These are phyloP conservation scores for Drosophila melanica DNA, from an alignment of 1,140 invertebrate species.

Conservation along the genomic window DNA sequence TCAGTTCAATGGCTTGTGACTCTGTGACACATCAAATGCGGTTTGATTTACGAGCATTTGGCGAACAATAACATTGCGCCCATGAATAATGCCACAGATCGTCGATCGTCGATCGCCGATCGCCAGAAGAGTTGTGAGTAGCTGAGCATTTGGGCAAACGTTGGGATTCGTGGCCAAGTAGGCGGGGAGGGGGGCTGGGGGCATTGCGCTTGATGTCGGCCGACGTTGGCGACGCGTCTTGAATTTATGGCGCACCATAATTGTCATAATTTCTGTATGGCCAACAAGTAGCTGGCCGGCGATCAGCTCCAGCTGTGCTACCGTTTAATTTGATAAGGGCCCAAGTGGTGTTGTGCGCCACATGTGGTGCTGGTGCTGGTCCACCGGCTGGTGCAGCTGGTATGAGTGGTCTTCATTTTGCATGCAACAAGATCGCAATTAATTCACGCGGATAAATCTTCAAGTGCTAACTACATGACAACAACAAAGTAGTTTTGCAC, in stretches of 20 bases:
- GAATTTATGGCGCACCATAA: conserved; percentile 79
- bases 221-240: conserved; percentile 45
- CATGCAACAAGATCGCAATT: conserved; percentile 82
- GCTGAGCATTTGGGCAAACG: background rate
- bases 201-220: conserved; percentile 66
- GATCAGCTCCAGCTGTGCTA: conserved; percentile 74
- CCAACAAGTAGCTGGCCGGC: conserved; percentile 64
- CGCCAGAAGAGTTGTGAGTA: background rate
- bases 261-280: conserved; percentile 81
- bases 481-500: conserved; percentile 83
- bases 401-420: conserved; percentile 44
- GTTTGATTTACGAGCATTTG: conserved; percentile 49
- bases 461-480: conserved; percentile 84
- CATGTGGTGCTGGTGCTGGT: conserved; percentile 63
- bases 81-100: conserved; percentile 65
- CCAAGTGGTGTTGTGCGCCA: conserved; percentile 47
- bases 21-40: conserved; percentile 58
- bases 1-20: conserved; percentile 77
- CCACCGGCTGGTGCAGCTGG: conserved; percentile 15
- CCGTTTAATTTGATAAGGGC: conserved; percentile 80
- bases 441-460: conserved; percentile 84
- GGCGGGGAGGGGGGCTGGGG: conserved; percentile 8
- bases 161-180: conserved; percentile 13
- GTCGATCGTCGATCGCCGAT: conserved; percentile 20
- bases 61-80: conserved; percentile 52